Evolutionary conservation across 1,140 invertebrate genomes (phyloP).

Genomic region (Asbolus verrucosus): DNA sequence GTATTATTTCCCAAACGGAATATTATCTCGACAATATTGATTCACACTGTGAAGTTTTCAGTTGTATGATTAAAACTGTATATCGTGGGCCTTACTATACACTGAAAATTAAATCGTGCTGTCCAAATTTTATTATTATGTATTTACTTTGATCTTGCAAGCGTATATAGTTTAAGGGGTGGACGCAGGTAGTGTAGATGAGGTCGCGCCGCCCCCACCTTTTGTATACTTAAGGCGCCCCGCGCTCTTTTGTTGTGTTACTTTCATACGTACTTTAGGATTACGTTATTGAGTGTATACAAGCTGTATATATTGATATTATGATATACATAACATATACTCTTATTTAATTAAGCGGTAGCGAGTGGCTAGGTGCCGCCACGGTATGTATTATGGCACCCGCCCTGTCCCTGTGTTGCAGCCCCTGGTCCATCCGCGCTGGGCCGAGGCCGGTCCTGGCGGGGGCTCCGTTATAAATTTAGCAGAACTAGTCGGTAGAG

Average conservation of each 20-base stretch:
- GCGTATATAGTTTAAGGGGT: slow-evolving; percentile 37
- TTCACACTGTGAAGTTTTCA: slow-evolving; percentile 66
- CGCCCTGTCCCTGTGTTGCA: slow-evolving; percentile 61
- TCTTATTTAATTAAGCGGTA: slow-evolving; percentile 64
- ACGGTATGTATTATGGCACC: slow-evolving; percentile 61
- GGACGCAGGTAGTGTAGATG: slow-evolving; percentile 35
- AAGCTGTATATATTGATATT: slow-evolving; percentile 65
- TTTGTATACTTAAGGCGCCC: slow-evolving; percentile 58
- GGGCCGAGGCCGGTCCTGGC: slow-evolving; percentile 1
- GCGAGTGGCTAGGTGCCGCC: slow-evolving; percentile 63
- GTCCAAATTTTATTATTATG: slow-evolving; percentile 64
- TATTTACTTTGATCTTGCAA: slow-evolving; percentile 49
- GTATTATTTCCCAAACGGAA: slow-evolving; percentile 63
- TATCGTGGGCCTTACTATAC: slow-evolving; percentile 69
- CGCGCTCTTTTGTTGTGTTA: slow-evolving; percentile 59
- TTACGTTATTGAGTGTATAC: slow-evolving; percentile 64
- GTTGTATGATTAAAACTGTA: slow-evolving; percentile 66
- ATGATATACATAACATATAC: slow-evolving; percentile 62
- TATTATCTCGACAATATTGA: slow-evolving; percentile 68
- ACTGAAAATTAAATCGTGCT: slow-evolving; percentile 67
- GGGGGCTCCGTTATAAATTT: neutral
- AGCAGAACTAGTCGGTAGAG: no score
- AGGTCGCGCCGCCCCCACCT: slow-evolving; percentile 42
- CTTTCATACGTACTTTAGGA: slow-evolving; percentile 65
- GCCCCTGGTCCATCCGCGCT: slow-evolving; percentile 47